Evolutionary conservation across 2,888 invertebrate species (phyloP).

Genomic region (Leptopilina drosophilae): DNA sequence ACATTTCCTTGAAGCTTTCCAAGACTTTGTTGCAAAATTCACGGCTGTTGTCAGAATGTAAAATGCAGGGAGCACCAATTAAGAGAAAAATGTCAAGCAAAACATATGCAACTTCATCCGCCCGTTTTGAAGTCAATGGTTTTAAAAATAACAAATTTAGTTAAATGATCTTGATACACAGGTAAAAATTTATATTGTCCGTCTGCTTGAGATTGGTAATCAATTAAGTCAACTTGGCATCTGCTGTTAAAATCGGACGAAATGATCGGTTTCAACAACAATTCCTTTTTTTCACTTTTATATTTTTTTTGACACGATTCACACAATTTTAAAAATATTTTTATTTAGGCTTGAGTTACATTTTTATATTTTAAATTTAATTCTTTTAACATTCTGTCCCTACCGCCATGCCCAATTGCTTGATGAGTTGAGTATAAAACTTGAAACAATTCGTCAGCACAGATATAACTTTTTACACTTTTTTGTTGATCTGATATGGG

Average conservation of each 20-base stretch:
- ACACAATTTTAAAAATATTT: constrained; percentile 60
- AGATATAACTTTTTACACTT: not conserved
- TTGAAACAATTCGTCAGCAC: constrained; percentile 47
- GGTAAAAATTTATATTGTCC: not conserved
- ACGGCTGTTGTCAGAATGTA: not conserved
- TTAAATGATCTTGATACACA: not conserved
- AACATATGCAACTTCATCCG: not conserved
- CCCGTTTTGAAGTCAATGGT: not conserved
- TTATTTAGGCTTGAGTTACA: constrained; percentile 62
- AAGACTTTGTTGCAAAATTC: not conserved
- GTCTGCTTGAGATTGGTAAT: too few species aligned
- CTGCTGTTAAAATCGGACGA: constrained; percentile 36
- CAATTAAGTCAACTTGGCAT: too few species aligned
- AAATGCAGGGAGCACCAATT: not conserved
- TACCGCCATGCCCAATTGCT: constrained; percentile 64
- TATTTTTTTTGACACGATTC: constrained; percentile 62
- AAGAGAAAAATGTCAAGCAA: not conserved
- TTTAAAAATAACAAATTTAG: not conserved
- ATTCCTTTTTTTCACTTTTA: constrained; percentile 55
- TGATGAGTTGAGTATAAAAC: constrained; percentile 62
- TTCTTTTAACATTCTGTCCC: constrained; percentile 63
- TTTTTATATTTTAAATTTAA: constrained; percentile 65
- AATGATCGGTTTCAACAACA: constrained; percentile 55
- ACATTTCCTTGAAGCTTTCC: not conserved
- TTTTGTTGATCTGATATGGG: constrained; percentile 8